Conservation (phyloP, 2,888 invertebrate species). For the Drosophila incognita region DNA sequence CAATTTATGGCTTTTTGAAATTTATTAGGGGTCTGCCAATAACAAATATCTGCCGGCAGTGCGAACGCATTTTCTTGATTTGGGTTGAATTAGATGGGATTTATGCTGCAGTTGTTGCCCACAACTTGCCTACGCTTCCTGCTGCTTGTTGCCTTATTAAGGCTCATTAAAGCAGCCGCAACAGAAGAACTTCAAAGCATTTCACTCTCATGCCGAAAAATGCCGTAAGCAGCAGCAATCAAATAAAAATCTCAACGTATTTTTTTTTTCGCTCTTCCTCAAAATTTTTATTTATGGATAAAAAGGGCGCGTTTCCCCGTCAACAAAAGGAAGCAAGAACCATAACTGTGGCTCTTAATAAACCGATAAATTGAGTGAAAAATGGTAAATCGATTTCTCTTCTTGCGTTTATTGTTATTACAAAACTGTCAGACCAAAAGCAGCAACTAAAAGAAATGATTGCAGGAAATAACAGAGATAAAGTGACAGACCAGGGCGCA, state of each 20-base stretch:
- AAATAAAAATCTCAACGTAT: constrained; percentile 59
- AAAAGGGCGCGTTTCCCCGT: constrained; percentile 40
- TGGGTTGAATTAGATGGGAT: constrained; percentile 66
- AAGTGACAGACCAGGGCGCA: constrained; percentile 18
- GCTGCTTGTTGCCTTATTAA: constrained; percentile 49
- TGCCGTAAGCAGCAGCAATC: constrained; percentile 50
- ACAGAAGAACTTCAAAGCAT: constrained; percentile 47
- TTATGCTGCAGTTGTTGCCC: constrained; percentile 64
- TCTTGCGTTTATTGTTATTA: constrained; percentile 75
- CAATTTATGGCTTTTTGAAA: constrained; percentile 73
- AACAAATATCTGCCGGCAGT: constrained; percentile 53
- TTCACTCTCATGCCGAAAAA: constrained; percentile 31
- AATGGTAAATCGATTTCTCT: constrained; percentile 77
- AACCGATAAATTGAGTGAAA: constrained; percentile 77
- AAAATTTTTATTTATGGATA: constrained; percentile 13
- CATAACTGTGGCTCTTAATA: constrained; percentile 63
- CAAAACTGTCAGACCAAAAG: constrained; percentile 64
- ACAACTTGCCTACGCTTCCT: constrained; percentile 5
- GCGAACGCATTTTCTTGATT: constrained; percentile 61
- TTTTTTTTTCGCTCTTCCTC: not conserved
- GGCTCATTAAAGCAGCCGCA: constrained; percentile 61
- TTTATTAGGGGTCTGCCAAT: constrained; percentile 67
- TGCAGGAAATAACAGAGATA: constrained; percentile 8
- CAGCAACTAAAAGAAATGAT: constrained; percentile 34
- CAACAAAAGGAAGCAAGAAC: constrained; percentile 49